A percentile compares a stretch with the other conserved stretches of the same genome.
Evolutionary conservation across 2,888 invertebrate species (phyloP).

Genomic region (Tenodera sinensis): DNA sequence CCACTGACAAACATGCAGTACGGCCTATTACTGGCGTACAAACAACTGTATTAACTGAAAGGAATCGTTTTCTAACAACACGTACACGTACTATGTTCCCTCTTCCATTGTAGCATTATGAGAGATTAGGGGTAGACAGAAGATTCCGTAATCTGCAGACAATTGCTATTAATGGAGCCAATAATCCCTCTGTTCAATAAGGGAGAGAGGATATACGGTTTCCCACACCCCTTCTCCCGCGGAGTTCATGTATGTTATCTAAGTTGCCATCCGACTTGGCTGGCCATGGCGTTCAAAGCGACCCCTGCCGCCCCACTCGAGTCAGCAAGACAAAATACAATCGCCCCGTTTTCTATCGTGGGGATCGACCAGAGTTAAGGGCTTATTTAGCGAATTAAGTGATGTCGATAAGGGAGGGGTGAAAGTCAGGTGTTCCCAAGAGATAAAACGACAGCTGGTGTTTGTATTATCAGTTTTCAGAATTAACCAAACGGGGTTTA

Average conservation of each 20-base stretch:
- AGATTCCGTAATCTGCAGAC: constrained; percentile 19
- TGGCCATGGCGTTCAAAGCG: background rate
- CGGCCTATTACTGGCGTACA: background rate
- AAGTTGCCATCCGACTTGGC: background rate
- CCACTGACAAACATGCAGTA: background rate
- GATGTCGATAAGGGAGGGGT: background rate
- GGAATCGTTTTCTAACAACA: background rate
- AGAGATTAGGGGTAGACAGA: background rate
- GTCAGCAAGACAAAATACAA: background rate
- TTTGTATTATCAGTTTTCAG: background rate
- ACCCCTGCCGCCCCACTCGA: background rate
- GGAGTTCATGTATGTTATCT: background rate
- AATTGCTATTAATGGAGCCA: constrained; percentile 19
- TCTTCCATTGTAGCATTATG: background rate
- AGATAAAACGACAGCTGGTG: background rate
- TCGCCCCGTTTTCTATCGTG: background rate
- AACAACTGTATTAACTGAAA: background rate
- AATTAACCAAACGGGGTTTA: background rate
- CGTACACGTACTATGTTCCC: background rate
- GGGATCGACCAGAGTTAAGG: background rate
- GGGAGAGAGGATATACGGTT: background rate
- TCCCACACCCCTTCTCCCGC: background rate
- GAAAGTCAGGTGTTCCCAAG: background rate
- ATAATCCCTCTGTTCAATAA: background rate
- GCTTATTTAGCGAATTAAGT: background rate